These are phyloP conservation scores for Polyodon spathula DNA, from an alignment of 2,113 vertebrate species.

Conservation along the genomic window DNA sequence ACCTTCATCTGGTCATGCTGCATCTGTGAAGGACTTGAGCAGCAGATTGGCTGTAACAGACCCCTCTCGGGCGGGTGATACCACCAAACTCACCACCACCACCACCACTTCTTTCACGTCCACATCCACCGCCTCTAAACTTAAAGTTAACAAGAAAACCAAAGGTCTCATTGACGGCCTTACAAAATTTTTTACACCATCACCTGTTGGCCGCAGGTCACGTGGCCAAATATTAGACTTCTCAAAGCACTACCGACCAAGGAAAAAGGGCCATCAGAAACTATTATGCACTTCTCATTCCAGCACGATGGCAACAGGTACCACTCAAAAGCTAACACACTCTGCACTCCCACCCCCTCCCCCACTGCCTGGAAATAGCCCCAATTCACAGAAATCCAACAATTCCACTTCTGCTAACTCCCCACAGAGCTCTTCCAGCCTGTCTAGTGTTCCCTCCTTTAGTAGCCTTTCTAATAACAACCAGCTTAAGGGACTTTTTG, in stretches of 20 bases:
- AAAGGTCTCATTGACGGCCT: conserved; percentile 98
- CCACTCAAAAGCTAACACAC: conserved; percentile 77
- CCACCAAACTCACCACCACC: conserved; percentile 83
- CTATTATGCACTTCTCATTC: conserved; percentile 68
- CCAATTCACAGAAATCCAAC: conserved; percentile 72
- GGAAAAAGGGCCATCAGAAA: conserved; percentile 77
- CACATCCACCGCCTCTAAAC: conserved; percentile 74
- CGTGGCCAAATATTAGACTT: conserved; percentile 79
- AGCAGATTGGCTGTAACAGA: conserved; percentile 91
- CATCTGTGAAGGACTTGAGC: conserved; percentile 94
- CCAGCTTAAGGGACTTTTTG: conserved; percentile 93
- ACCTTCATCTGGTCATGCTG: conserved; percentile 98
- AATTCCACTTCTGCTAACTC: conserved; percentile 74
- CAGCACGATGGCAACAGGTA: conserved; percentile 62
- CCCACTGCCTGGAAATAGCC: conserved; percentile 76
- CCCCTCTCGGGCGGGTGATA: conserved; percentile 81
- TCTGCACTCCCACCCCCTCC: conserved; percentile 68
- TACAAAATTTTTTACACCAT: conserved; percentile 98
- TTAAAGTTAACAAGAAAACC: conserved; percentile 98
- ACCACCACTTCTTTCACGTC: conserved; percentile 79
- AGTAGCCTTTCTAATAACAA: conserved; percentile 76
- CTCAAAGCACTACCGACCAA: conserved; percentile 73
- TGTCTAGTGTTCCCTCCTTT: conserved; percentile 78
- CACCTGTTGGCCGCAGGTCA: conserved; percentile 90
- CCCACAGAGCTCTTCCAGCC: conserved; percentile 80